Evolutionary conservation across 1,140 invertebrate genomes (phyloP).

Genomic region (Eufriesea mexicana): DNA sequence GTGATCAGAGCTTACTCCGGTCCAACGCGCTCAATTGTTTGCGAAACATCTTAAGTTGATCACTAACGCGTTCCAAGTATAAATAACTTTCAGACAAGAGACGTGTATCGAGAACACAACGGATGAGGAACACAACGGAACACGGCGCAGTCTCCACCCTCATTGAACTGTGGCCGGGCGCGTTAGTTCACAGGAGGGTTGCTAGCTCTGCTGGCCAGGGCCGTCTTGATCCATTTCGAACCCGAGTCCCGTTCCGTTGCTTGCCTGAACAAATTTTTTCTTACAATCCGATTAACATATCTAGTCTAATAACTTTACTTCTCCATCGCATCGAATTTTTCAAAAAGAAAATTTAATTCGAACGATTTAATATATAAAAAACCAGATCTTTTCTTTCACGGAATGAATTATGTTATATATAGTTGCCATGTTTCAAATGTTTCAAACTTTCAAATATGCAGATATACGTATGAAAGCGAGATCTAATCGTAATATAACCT

Average conservation of each 20-base stretch:
- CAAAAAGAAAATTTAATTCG: no score
- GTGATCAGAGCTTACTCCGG: neutral
- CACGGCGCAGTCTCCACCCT: constrained; percentile 71
- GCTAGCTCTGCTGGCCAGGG: neutral
- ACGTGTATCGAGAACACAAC: neutral
- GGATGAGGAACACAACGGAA: neutral
- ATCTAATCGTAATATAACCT: no score
- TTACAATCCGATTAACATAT: no score
- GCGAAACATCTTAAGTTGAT: constrained; percentile 3
- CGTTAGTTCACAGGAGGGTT: constrained; percentile 41
- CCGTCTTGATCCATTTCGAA: neutral
- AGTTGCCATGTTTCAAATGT: no score
- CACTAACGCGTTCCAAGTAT: neutral
- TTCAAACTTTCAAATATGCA: no score
- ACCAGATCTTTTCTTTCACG: no score
- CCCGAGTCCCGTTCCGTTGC: no score
- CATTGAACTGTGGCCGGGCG: constrained; percentile 57
- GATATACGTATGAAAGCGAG: no score
- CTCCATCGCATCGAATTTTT: no score
- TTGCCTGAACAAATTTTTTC: neutral
- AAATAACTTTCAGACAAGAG: neutral
- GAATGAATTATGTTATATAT: no score
- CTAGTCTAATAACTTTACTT: no score
- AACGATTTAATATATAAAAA: no score
- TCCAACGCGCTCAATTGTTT: neutral